These are phyloP conservation scores for Siderastrea siderea DNA, from an alignment of 92 coral and sea anemone species.

Conservation along the genomic window DNA sequence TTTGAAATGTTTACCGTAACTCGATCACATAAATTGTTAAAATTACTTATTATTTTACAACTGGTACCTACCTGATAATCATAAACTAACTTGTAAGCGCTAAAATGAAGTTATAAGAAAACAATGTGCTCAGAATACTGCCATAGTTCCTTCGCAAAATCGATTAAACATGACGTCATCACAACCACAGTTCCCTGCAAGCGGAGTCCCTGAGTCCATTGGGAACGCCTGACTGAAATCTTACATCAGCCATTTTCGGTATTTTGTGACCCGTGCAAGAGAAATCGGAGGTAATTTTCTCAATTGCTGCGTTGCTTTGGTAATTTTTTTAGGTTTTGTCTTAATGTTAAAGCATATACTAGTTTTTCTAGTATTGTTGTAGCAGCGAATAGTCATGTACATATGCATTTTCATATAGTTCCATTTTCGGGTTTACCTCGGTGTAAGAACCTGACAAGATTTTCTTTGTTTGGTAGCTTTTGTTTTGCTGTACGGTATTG, in stretches of 20 bases:
- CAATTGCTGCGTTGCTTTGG: too few relatives aligned
- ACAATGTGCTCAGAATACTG: background rate
- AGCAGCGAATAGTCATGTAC: too few relatives aligned
- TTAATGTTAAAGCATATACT: too few relatives aligned
- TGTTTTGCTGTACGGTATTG: too few relatives aligned
- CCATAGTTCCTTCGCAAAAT: background rate
- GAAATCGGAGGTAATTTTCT: background rate
- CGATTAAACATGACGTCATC: slow-evolving; percentile 21
- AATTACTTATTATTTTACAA: background rate
- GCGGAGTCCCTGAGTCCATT: background rate
- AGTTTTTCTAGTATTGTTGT: too few relatives aligned
- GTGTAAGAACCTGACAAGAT: too few relatives aligned
- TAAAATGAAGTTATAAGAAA: background rate
- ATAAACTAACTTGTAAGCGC: background rate
- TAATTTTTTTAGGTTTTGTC: too few relatives aligned
- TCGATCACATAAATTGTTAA: slow-evolving; percentile 6
- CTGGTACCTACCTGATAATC: slow-evolving; percentile 54
- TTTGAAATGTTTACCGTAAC: background rate
- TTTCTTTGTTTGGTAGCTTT: too few relatives aligned
- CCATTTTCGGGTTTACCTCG: too few relatives aligned
- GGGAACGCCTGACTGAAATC: slow-evolving; percentile 46
- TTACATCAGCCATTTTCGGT: background rate
- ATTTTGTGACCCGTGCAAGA: background rate
- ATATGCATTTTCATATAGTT: too few relatives aligned
- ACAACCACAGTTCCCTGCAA: slow-evolving; percentile 3